A percentile compares a stretch with the other conserved stretches of the same genome.
Conservation (phyloP, 2,113 vertebrate species). For the Acrocephalus arundinaceus region DNA sequence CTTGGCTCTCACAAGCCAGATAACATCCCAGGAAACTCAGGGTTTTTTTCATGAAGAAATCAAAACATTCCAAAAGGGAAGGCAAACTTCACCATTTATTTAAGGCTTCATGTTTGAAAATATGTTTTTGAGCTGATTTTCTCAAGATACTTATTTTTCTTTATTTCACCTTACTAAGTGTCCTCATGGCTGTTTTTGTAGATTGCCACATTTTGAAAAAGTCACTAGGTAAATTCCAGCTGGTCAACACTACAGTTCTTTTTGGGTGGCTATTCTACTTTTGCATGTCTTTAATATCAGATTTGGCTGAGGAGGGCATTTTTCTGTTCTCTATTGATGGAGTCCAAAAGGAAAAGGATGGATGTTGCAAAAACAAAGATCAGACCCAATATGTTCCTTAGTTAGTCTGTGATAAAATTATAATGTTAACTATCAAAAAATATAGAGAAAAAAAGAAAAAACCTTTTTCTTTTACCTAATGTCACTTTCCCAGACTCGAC, state of each 20-base stretch:
- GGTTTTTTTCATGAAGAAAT: neutral
- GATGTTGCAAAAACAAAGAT: neutral
- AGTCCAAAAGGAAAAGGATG: neutral
- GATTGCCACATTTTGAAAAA: neutral
- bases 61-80: constrained; percentile 1
- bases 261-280: neutral
- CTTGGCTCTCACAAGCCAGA: neutral
- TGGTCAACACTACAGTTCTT: fast-evolving
- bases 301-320: neutral
- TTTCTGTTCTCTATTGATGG: neutral
- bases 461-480: constrained; percentile 85
- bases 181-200: neutral
- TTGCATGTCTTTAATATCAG: neutral
- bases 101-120: neutral
- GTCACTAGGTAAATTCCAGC: neutral
- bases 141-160: neutral
- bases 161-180: neutral
- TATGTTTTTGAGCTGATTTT: neutral
- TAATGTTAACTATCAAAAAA: neutral
- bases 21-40: neutral
- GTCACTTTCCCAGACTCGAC: constrained; percentile 92
- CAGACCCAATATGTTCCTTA: neutral
- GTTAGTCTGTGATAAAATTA: neutral
- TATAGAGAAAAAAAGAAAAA: neutral
- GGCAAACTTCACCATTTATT: neutral